Percentiles rank a stretch among this genome's conserved stretches.
Conservation (phyloP, 1,140 invertebrate species). For the Trichomalopsis sarcophagae region DNA sequence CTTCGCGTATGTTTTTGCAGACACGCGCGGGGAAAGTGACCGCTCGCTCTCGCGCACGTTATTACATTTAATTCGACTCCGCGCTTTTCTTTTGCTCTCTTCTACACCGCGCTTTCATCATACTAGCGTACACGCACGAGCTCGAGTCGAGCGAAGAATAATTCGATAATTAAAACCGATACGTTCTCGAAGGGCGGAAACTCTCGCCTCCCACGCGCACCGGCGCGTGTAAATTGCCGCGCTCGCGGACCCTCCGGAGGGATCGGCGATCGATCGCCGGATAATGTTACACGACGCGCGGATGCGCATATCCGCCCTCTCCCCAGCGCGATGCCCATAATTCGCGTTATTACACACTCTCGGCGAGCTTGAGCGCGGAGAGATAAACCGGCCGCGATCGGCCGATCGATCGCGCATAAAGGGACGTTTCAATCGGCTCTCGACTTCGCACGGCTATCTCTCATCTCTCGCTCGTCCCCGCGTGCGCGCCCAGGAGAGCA, state of each 20-base stretch:
- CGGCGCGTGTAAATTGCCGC: not conserved
- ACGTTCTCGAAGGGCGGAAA: no score
- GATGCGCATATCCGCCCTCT: not conserved
- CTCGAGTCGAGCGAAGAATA: no score
- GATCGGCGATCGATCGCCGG: not conserved
- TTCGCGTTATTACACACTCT: slow-evolving; percentile 62
- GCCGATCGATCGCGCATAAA: slow-evolving; percentile 55
- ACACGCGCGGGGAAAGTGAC: not conserved
- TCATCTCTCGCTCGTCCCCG: slow-evolving; percentile 10
- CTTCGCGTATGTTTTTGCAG: not conserved
- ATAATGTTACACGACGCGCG: slow-evolving; percentile 6
- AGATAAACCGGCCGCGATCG: slow-evolving; percentile 48
- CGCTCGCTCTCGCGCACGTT: not conserved
- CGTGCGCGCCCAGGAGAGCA: not conserved
- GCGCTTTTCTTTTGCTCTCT: not conserved
- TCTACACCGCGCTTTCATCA: no score
- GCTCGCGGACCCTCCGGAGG: not conserved
- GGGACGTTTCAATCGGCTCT: slow-evolving; percentile 63
- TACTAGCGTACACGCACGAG: no score
- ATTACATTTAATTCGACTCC: no score
- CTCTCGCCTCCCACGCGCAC: no score
- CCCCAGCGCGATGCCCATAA: slow-evolving; percentile 50
- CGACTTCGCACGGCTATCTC: not conserved
- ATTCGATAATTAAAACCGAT: no score
- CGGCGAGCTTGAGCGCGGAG: not conserved